Percentiles rank a stretch among this genome's conserved stretches.
Conservation (phyloP, 2,888 invertebrate genomes). For the Orthonychiurus folsomi region DNA sequence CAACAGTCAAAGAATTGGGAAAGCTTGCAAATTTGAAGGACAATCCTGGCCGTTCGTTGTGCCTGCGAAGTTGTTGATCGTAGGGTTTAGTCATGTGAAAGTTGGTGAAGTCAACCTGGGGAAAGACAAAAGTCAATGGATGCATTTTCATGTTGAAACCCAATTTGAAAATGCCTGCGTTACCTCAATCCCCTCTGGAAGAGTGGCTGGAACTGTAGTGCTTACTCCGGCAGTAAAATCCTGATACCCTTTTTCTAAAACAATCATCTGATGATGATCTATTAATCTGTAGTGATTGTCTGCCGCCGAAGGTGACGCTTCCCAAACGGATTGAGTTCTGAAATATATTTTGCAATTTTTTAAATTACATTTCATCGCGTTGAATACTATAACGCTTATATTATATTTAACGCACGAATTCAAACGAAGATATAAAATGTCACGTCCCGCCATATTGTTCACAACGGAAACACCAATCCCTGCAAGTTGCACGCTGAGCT, state of each 20-base stretch:
- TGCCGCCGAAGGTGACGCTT: neutral
- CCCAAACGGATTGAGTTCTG: constrained; percentile 4
- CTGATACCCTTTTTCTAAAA: constrained; percentile 6
- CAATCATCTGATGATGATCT: neutral
- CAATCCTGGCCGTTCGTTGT: constrained; percentile 4
- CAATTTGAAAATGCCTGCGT: too few relatives aligned
- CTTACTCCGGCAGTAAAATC: neutral
- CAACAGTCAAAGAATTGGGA: neutral
- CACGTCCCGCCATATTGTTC: constrained; percentile 1
- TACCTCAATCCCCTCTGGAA: constrained; percentile 5
- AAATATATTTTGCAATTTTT: too few relatives aligned
- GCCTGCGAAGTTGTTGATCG: constrained; percentile 4
- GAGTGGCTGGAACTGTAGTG: neutral
- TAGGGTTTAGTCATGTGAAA: constrained; percentile 8
- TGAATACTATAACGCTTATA: too few relatives aligned
- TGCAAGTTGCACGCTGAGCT: neutral
- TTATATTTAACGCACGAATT: neutral
- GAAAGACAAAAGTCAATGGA: too few relatives aligned
- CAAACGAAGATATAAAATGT: constrained; percentile 8
- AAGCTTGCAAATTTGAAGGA: neutral
- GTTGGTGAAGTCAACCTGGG: constrained; percentile 5
- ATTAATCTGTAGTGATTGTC: neutral
- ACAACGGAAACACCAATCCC: constrained; percentile 11
- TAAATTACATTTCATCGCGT: too few relatives aligned
- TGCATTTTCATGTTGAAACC: too few relatives aligned